Evolutionary conservation across 2,888 invertebrate species (phyloP).

Genomic region (Zele albiditarsus): DNA sequence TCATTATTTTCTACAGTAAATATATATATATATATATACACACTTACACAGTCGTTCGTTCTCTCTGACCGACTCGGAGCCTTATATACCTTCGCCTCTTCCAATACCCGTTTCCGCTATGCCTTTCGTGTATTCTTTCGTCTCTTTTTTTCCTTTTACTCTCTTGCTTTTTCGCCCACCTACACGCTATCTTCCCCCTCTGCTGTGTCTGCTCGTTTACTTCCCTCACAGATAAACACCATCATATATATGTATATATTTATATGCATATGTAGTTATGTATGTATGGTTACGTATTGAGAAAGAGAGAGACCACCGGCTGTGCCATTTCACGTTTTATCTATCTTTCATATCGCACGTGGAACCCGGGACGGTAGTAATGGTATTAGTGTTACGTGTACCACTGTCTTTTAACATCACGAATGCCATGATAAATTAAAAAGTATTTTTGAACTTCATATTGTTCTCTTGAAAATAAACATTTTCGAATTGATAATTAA

Average conservation of each 20-base stretch:
- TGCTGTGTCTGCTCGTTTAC: conserved; percentile 16
- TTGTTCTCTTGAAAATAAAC: no score
- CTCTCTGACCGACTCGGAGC: conserved; percentile 19
- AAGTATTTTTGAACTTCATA: no score
- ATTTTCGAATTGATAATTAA: no score
- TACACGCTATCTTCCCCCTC: not conserved
- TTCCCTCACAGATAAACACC: not conserved
- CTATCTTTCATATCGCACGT: conserved; percentile 15
- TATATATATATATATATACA: conserved; percentile 4
- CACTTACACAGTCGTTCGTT: not conserved
- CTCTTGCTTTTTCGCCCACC: not conserved
- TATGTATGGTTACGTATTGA: not conserved
- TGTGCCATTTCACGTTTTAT: conserved; percentile 33
- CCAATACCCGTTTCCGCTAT: conserved; percentile 25
- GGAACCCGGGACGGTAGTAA: not conserved
- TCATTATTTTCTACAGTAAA: not conserved
- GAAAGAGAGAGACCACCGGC: conserved; percentile 24
- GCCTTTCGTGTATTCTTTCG: conserved; percentile 11
- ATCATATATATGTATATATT: not conserved
- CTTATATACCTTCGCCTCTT: not conserved
- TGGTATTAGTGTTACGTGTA: not conserved
- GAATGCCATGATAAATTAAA: not conserved
- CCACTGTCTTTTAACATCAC: conserved; percentile 3
- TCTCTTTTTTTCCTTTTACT: not conserved
- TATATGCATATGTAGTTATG: no score